Evolutionary conservation across 2,888 invertebrate genomes (phyloP).

Genomic region (Ptilodon capucinus): DNA sequence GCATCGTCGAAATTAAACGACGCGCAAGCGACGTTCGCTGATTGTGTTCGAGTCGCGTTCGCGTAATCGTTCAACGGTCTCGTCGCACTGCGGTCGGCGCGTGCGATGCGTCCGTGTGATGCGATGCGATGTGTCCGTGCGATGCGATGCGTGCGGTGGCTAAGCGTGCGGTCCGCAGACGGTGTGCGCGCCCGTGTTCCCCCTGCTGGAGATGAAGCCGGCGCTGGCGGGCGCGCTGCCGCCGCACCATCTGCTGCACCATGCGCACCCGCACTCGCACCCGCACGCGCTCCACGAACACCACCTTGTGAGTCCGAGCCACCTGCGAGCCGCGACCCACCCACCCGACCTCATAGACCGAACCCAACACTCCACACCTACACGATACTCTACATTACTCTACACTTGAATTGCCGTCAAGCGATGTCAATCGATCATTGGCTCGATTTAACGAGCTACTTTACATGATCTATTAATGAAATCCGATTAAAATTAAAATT

Average conservation of each 20-base stretch:
- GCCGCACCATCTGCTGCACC: constrained; percentile 80
- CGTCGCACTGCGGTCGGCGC: no score
- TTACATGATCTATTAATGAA: no score
- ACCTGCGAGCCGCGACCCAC: constrained; percentile 31
- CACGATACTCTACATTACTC: no score
- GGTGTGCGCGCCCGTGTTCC: constrained; percentile 79
- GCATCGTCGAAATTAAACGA: no score
- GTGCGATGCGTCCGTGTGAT: neutral
- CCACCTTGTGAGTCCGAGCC: constrained; percentile 84
- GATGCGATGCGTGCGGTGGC: constrained; percentile 8
- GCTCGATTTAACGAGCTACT: no score
- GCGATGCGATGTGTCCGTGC: constrained; percentile 1
- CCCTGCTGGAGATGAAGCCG: constrained; percentile 81
- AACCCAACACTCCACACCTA: neutral
- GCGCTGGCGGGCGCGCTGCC: constrained; percentile 78
- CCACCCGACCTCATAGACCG: constrained; percentile 11
- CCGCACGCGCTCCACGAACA: constrained; percentile 85
- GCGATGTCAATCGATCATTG: no score
- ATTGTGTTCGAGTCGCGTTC: no score
- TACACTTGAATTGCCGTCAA: no score
- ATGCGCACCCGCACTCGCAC: constrained; percentile 71
- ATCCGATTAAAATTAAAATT: no score
- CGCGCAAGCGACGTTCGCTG: no score
- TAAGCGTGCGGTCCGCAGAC: constrained; percentile 51
- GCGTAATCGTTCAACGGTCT: no score